Base-by-base conservation (phyloP, 2,797 vertebrate genomes). In the Lacerta viridis region DNA sequence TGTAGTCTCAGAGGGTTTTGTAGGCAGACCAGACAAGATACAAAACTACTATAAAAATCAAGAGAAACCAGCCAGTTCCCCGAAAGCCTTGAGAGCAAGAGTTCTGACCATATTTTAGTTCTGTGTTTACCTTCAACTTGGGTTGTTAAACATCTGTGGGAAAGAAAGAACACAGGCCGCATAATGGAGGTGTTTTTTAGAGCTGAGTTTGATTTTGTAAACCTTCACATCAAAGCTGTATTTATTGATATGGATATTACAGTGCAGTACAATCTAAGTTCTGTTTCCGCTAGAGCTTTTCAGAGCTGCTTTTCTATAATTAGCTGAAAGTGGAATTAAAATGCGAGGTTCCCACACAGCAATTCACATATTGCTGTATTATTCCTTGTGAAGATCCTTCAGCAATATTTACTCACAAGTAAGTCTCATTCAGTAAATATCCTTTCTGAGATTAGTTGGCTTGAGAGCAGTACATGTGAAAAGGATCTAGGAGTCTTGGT, bases 1-100 rank as follows among this genome's bases (percentile, higher is more conserved):
- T 71, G 68, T 59, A 86, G 83, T 50, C 68, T 83, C 36, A 84
- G 90, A 61, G 15, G 72, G 80, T 39, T 59, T 83, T 23, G 17
- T 72, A 83, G 79, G 89, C 90, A 92, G 92, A 92, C 88, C 91
- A 83, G 77, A 94, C 90, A 46, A 90, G 89, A 92, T 83, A 13
- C 7, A 76, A 91, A 86, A 46, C 80, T 85, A 33, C 9, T 88
- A 86, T 39, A 84, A 84, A 91, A 86, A 80, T 86, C 55, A 94
- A 36, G 39, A 85, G 81, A 76, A 92, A 91, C 50, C 77, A 89
- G 90, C 13, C 72, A 17, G 29, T n/a, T 79, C 50, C 4, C 27
- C 1, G 13, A 36, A 66, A 36, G 41, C 55, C 33, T 17, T 33
- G 43, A 25, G 46, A 17, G 13, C 10, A 61, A 29, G 59, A 68